These are phyloP conservation scores for Trichogramma evanescens DNA, from an alignment of 2,888 invertebrate species.

Conservation along the genomic window DNA sequence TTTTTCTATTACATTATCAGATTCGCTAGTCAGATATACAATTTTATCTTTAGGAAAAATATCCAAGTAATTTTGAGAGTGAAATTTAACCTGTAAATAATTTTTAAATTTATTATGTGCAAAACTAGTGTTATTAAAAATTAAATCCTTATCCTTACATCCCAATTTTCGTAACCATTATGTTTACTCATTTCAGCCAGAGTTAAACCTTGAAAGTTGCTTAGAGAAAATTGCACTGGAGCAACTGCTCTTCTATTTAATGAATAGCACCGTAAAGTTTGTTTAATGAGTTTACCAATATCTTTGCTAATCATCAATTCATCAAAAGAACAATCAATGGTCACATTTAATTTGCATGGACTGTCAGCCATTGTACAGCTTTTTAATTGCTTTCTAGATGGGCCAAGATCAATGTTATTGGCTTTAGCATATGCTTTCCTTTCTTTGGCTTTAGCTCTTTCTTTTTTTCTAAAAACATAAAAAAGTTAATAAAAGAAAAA, in stretches of 20 bases:
- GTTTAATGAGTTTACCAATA: conserved; percentile 81
- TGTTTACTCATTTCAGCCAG: conserved; percentile 70
- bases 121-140: background rate
- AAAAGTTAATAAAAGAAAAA: conserved; percentile 4
- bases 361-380: conserved; percentile 63
- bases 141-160: conserved; percentile 54
- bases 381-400: conserved; percentile 75
- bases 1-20: conserved; percentile 71
- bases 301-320: conserved; percentile 85
- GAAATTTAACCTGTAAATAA: conserved; percentile 60
- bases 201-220: conserved; percentile 69
- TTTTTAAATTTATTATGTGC: background rate
- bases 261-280: conserved; percentile 84
- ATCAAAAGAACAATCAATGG: conserved; percentile 87
- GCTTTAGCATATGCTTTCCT: conserved; percentile 63
- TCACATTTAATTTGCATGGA: conserved; percentile 63
- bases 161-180: conserved; percentile 87
- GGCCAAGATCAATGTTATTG: conserved; percentile 66
- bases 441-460: conserved; percentile 65
- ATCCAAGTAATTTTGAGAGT: conserved; percentile 60
- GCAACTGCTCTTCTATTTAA: conserved; percentile 73
- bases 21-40: conserved; percentile 90
- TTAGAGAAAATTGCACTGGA: conserved; percentile 77
- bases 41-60: conserved; percentile 71
- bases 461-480: conserved; percentile 50